Percentiles rank a stretch among this genome's conserved stretches.
Evolutionary conservation across 2,113 vertebrate genomes (phyloP).

Genomic region (Ctenodactylus gundi): DNA sequence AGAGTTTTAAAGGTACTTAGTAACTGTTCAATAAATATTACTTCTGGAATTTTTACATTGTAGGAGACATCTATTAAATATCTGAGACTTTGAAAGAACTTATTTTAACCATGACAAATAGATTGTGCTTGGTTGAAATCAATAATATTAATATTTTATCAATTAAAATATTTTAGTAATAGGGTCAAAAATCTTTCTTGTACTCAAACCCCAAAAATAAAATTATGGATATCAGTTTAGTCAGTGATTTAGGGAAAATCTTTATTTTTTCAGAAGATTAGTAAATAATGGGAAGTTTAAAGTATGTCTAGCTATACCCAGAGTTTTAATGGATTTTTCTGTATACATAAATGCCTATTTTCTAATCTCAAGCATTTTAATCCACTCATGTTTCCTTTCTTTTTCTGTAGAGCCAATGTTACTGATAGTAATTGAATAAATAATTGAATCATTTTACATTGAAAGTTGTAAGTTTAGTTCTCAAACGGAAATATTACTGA

Average conservation of each 20-base stretch:
- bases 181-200: neutral
- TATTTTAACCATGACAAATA: neutral
- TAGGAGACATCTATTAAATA: neutral
- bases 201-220: slow-evolving; percentile 18
- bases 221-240: neutral
- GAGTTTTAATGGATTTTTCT: neutral
- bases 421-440: neutral
- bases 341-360: neutral
- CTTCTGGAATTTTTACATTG: neutral
- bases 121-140: neutral
- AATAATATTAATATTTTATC: neutral
- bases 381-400: neutral
- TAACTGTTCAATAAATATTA: slow-evolving; percentile 23
- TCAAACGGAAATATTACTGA: neutral
- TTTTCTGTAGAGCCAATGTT: neutral
- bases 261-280: neutral
- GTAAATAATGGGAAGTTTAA: neutral
- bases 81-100: slow-evolving; percentile 5
- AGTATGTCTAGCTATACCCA: neutral
- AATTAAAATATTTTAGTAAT: neutral
- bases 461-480: neutral
- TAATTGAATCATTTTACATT: neutral
- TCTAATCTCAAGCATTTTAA: neutral
- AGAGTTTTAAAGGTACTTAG: neutral
- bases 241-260: neutral